These are phyloP conservation scores for Erynnis tages DNA, from an alignment of 2,888 invertebrate genomes.

Conservation along the genomic window DNA sequence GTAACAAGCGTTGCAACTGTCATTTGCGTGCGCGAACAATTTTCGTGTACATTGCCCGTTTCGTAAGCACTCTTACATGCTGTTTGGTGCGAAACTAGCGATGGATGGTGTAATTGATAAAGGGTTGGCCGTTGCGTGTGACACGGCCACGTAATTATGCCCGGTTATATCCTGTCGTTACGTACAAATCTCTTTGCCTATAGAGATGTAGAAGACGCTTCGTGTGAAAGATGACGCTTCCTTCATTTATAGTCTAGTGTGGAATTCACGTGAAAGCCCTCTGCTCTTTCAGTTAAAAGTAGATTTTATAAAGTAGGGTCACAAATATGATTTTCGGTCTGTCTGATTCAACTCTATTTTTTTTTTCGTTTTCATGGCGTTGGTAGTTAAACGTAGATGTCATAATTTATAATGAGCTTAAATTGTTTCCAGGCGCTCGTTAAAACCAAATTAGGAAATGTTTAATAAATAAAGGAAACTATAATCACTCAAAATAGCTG, in stretches of 20 bases:
- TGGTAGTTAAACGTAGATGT: no score
- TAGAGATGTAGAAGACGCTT: conserved; percentile 2
- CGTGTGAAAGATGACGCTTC: conserved; percentile 13
- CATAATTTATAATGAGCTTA: no score
- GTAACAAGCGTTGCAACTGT: conserved; percentile 14
- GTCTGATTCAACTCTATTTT: no score
- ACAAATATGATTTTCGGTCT: no score
- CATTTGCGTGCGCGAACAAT: conserved; percentile 14
- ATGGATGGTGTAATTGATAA: conserved; percentile 15
- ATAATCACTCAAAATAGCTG: no score
- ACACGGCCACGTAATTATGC: conserved; percentile 23
- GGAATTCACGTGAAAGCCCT: neutral
- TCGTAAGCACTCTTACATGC: conserved; percentile 1
- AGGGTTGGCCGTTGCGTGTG: conserved; percentile 8
- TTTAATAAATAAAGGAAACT: no score
- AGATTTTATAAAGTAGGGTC: no score
- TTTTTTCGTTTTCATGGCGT: no score
- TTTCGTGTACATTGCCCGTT: conserved; percentile 14
- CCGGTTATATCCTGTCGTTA: conserved; percentile 21
- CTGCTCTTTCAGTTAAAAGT: neutral
- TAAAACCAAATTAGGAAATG: no score
- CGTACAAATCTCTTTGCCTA: conserved; percentile 17
- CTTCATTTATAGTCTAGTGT: conserved; percentile 5
- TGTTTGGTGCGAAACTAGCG: conserved; percentile 1
- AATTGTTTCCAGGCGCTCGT: no score